Conservation (phyloP, 2,797 vertebrate species). For the Tadarida brasiliensis region DNA sequence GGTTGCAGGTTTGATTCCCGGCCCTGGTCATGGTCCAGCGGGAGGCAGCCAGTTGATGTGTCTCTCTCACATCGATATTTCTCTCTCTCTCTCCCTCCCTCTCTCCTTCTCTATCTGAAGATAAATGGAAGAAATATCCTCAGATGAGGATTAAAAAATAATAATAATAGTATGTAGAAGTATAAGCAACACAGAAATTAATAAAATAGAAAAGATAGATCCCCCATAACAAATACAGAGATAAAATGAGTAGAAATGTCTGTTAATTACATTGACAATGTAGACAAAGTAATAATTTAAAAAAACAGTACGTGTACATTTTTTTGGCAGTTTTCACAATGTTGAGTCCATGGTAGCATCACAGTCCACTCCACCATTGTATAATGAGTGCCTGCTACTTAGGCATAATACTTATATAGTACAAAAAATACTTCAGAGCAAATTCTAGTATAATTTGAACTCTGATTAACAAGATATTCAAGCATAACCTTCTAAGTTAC, state of each 20-base stretch:
- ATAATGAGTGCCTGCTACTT: neutral
- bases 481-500: neutral
- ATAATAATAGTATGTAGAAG: neutral
- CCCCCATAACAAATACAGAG: neutral
- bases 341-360: neutral
- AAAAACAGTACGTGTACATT: neutral
- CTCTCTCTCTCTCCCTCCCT: too few relatives aligned
- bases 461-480: neutral
- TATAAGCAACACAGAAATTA: slow-evolving; percentile 20
- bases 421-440: slow-evolving; percentile 12
- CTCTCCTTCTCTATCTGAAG: too few relatives aligned
- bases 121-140: too few relatives aligned
- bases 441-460: slow-evolving; percentile 54
- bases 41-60: too few relatives aligned
- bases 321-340: slow-evolving; percentile 13
- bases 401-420: neutral
- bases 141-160: too few relatives aligned
- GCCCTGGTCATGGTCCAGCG: too few relatives aligned
- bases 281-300: slow-evolving; percentile 17
- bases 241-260: neutral
- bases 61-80: too few relatives aligned
- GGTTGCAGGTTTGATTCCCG: too few relatives aligned
- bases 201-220: slow-evolving; percentile 11
- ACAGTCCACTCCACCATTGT: neutral
- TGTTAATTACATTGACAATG: slow-evolving; percentile 27